Conservation (phyloP, 2,888 invertebrate species). For the Muschampia staudingeri region DNA sequence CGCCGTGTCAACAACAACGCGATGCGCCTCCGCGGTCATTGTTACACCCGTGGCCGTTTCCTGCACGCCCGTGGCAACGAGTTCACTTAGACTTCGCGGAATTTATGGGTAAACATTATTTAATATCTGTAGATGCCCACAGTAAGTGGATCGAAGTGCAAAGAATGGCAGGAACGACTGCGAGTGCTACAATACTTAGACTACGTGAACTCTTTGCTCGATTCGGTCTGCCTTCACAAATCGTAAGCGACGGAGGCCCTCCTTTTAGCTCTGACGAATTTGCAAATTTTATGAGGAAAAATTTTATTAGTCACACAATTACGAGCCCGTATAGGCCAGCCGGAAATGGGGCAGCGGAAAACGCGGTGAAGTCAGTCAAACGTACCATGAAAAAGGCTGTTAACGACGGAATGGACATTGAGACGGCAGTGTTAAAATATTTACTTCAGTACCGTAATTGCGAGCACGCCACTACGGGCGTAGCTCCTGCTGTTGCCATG, state of each 20-base stretch:
- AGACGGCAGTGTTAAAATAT: constrained; percentile 38
- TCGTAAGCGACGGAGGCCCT: constrained; percentile 68
- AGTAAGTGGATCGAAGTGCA: constrained; percentile 68
- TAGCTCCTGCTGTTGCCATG: constrained; percentile 59
- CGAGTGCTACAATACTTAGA: constrained; percentile 40
- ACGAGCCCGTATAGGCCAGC: constrained; percentile 62
- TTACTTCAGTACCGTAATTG: constrained; percentile 48
- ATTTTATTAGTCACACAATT: constrained; percentile 41
- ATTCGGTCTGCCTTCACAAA: constrained; percentile 66
- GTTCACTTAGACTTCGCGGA: constrained; percentile 63
- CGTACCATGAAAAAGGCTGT: constrained; percentile 44
- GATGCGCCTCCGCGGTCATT: constrained; percentile 63
- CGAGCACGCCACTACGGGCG: constrained; percentile 59
- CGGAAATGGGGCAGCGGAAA: constrained; percentile 59
- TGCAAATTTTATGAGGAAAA: constrained; percentile 53
- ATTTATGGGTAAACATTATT: constrained; percentile 57
- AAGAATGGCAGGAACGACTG: constrained; percentile 53
- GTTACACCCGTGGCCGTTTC: constrained; percentile 64
- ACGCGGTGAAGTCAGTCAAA: constrained; percentile 50
- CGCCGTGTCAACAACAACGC: constrained; percentile 59
- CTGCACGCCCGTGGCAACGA: constrained; percentile 60
- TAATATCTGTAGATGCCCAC: constrained; percentile 65
- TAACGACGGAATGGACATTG: constrained; percentile 37
- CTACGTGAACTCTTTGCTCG: constrained; percentile 62
- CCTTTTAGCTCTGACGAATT: constrained; percentile 66